Base-by-base conservation (phyloP, 2,888 invertebrate species). In the Cephus rjabovi region DNA sequence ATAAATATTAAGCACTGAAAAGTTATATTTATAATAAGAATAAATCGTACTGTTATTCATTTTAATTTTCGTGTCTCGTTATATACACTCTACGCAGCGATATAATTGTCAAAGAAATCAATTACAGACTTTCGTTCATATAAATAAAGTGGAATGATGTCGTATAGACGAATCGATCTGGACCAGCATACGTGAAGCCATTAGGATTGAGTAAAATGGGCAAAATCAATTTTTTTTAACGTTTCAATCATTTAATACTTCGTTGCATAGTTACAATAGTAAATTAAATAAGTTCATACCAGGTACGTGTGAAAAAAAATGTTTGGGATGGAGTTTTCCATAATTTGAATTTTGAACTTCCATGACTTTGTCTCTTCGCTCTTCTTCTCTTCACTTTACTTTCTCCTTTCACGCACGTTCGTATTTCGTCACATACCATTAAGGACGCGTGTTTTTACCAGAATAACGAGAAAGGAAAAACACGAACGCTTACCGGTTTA, bases 331-430 rank as follows among this genome's bases (percentile, higher is more conserved):
- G 40, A 23, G 23, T 56, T 9, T 15, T 56, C 23, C 23, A 56
- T 56, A 9, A 23, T 9, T 56, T 23, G 9, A 56, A 56, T 23
- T 56, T 56, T 23, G 9, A 56, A 56, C 23, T 23, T 56, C 56
- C 23, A 15, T 6, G 9, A 9, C 56, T 56, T 23, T 23, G 2
- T 23, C 56, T 56, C 23, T 56, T 40, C 40, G 6, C 23, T 56
- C 56, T 56, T 56, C 56, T 56, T 56, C 56, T 56, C 56, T 40
- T 15, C 40, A 40, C 23, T 40, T 15, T 15, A 40, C 40, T 56
- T 56, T 56, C 56, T 56, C 56, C 71, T 33, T 33, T 71, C 71
- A 71, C 71, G 71, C 71, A 71, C 71, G 71, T 71, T 33, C 12
- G 71, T 71, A 33, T 71, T 71, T 71, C 71, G 31, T 33, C 71